These are phyloP conservation scores for Ictalurus furcatus DNA, from an alignment of 2,113 vertebrate genomes.

Conservation along the genomic window DNA sequence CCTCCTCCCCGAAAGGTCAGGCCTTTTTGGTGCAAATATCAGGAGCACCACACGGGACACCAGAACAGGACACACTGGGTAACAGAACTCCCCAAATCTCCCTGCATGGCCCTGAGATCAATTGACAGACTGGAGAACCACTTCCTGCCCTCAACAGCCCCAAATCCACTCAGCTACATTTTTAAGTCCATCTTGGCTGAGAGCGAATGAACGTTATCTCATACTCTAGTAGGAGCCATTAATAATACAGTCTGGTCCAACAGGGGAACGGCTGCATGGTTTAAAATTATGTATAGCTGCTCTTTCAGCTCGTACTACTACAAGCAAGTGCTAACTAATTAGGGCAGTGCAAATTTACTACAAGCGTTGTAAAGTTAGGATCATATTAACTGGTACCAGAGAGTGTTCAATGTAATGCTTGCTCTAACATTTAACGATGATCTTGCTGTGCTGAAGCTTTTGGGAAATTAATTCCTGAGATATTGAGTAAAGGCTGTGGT, in stretches of 20 bases:
- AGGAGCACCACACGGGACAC: constrained; percentile 21
- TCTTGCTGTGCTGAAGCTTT: neutral
- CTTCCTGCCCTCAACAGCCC: constrained; percentile 4
- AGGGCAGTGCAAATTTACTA: neutral
- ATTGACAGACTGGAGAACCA: constrained; percentile 19
- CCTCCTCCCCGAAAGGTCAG: constrained; percentile 46
- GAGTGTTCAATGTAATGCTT: neutral
- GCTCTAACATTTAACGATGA: neutral
- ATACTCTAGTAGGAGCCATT: constrained; percentile 31
- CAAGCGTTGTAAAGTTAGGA: neutral
- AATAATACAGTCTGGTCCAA: constrained; percentile 46
- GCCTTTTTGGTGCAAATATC: constrained; percentile 54
- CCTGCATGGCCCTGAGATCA: constrained; percentile 15
- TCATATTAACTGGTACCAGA: neutral
- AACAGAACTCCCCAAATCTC: constrained; percentile 35
- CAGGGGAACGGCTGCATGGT: constrained; percentile 5
- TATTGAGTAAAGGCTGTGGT: neutral
- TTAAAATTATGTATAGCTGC: constrained; percentile 16
- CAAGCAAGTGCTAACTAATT: neutral
- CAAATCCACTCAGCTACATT: constrained; percentile 23
- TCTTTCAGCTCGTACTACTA: neutral
- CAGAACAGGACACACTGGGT: neutral
- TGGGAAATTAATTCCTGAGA: neutral
- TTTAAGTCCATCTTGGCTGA: neutral
- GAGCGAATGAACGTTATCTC: constrained; percentile 45